Conservation (phyloP, 1,140 invertebrate genomes). For the Whitmania pigra region DNA sequence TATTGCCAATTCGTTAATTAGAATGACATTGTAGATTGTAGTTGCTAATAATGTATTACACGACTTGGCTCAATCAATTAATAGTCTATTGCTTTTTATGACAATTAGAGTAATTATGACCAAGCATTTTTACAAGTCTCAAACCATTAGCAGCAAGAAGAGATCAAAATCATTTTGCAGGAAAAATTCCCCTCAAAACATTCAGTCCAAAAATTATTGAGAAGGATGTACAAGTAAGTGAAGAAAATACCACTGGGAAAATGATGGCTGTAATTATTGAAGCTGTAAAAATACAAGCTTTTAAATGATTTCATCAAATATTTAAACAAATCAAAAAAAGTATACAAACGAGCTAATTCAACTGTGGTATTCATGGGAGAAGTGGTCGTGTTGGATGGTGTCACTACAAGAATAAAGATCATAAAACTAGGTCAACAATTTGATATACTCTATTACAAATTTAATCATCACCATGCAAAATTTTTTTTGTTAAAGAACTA, state of each 20-base stretch:
- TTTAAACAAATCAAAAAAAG: neutral
- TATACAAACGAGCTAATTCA: conserved; percentile 1
- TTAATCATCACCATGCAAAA: neutral
- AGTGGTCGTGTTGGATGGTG: neutral
- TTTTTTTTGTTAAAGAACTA: neutral
- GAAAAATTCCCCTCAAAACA: neutral
- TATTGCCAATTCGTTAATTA: no score
- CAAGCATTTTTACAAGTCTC: neutral
- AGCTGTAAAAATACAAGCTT: conserved; percentile 6
- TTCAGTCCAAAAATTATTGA: conserved; percentile 6
- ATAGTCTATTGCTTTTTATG: neutral
- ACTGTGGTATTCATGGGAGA: neutral
- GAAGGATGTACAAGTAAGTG: neutral
- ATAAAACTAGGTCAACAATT: neutral
- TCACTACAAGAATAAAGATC: neutral
- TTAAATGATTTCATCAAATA: neutral
- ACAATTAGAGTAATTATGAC: neutral
- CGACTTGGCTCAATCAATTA: neutral
- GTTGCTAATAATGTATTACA: no score
- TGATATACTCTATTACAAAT: neutral
- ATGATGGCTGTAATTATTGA: neutral
- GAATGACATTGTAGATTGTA: no score
- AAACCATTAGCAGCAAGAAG: neutral
- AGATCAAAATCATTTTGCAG: neutral
- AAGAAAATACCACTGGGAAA: neutral